These are phyloP conservation scores for Salvelinus fontinalis DNA, from an alignment of 2,113 vertebrate genomes.

Conservation along the genomic window DNA sequence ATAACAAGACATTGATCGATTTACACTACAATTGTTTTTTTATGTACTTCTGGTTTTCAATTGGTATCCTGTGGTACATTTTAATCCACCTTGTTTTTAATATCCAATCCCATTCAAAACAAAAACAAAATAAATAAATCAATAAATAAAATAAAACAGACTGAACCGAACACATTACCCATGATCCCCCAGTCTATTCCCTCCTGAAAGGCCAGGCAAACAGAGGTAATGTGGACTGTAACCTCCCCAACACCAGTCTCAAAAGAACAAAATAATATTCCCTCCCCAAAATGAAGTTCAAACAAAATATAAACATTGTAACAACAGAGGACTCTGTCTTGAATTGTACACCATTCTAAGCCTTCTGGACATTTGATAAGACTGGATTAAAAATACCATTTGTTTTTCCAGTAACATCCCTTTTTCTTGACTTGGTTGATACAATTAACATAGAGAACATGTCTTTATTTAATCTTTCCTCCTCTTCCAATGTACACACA, in stretches of 20 bases:
- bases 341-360: slow-evolving; percentile 63
- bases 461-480: slow-evolving; percentile 28
- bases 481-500: slow-evolving; percentile 52
- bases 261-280: slow-evolving; percentile 9
- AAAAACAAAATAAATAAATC: slow-evolving; percentile 67
- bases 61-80: slow-evolving; percentile 65
- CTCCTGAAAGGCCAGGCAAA: slow-evolving; percentile 70
- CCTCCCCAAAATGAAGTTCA: slow-evolving; percentile 45
- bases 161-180: slow-evolving; percentile 59
- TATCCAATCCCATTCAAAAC: slow-evolving; percentile 67
- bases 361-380: slow-evolving; percentile 56
- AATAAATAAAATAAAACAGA: slow-evolving; percentile 57
- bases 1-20: slow-evolving; percentile 84
- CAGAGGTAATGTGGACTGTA: slow-evolving; percentile 60
- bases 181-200: slow-evolving; percentile 68
- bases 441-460: background rate
- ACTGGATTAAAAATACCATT: slow-evolving; percentile 53
- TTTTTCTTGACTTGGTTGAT: slow-evolving; percentile 39
- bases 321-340: slow-evolving; percentile 65
- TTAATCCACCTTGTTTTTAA: slow-evolving; percentile 63
- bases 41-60: slow-evolving; percentile 76
- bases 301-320: slow-evolving; percentile 63
- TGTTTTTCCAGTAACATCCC: slow-evolving; percentile 20
- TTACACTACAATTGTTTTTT: slow-evolving; percentile 81
- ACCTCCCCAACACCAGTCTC: slow-evolving; percentile 19